Base-by-base conservation (phyloP, 2,113 vertebrate genomes). In the Anarrhichthys ocellatus region DNA sequence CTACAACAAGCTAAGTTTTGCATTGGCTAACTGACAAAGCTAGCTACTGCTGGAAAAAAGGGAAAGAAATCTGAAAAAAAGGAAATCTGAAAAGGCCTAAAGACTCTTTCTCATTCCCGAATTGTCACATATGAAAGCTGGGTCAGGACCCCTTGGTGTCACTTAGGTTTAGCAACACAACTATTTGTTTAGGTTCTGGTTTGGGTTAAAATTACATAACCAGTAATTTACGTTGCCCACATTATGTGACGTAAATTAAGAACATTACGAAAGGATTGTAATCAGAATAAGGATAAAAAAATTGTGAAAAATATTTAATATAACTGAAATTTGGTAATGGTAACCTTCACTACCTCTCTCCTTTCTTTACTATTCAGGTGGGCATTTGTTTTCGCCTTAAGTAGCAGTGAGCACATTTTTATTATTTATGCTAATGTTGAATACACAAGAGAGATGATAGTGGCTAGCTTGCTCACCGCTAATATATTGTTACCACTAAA, bases 401-500 rank as follows among this genome's bases (percentile, higher is more conserved):
- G 20, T 1, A 9, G 8, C 11, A 27, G 29, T 11, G 14, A 40
- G 38, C 22, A 69, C 0, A 6, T n/a, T 0, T 34, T n/a, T 54
- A 10, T 62, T 22, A 29, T 72, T 66, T 50, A 52, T 40, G 48
- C 18, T n/a, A 69, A 79, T 56, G 24, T 22, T 24, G 20, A 46
- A 70, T 64, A 13, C 65, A 34, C 65, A n/a, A 32, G 36, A 48
- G 15, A 40, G 15, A 56, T 27, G 54, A 27, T 58, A 5, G n/a
- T 58, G 54, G 54, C n/a, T 13, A 4, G n/a, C 38, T 38, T 38
- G 38, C n/a, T 72, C n/a, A 48, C 22, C 0, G 8, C 36, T 40
- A 70, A 84, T 71, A 15, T 42, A 29, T 63, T 52, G 54, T 56
- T 29, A 24, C 63, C 38, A 24, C 64, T 62, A 27, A 58, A 58